Base-by-base conservation (phyloP, 2,113 vertebrate genomes). In the Chascanopsetta lugubris region DNA sequence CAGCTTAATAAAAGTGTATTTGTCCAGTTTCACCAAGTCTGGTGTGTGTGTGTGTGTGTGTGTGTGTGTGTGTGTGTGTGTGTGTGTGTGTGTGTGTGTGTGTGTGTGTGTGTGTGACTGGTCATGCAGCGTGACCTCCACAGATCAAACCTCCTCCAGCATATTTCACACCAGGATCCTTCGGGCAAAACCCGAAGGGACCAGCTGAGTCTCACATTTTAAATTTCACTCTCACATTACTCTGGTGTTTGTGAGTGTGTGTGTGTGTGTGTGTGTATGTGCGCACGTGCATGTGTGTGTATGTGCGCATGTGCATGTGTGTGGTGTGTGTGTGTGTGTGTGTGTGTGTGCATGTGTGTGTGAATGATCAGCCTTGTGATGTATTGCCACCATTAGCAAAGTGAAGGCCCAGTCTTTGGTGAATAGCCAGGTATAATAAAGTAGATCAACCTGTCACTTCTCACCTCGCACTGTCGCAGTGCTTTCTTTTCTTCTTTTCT, bases 161-260 rank as follows among this genome's bases (percentile, higher is more conserved):
- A 27, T 24, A 49, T 71, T 81, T 87, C 69, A 86, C 82, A 84
- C 77, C 69, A 76, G 43, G 57, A 47, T 72, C 49, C 47, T 48
- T 65, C 58, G 73, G 59, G 51, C 53, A 49, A 84, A 80, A 69
- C 27, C 6, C 25, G 51, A 51, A 15, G 6, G 36, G 50, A 66
- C 45, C 82, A 82, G 72, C 79, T 84, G 80, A 50, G 73, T 71
- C 70, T 72, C 49, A 62, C 46, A 61, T 60, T 67, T 18, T 59
- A 63, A 64, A 74, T 50, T 18, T 68, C 62, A 59, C 64, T 70
- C 50, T 74, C 17, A 9, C 24, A 40, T 45, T 61, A 57, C 46
- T 32, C 45, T 70, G 54, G 40, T 59, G 67, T 56, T 64, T 6
- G 17, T 10, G 1, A 46, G 5, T 65, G 36, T 38, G 15, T 49